Evolutionary conservation across 1,140 invertebrate genomes (phyloP).

Genomic region (Probaryconus sp.): DNA sequence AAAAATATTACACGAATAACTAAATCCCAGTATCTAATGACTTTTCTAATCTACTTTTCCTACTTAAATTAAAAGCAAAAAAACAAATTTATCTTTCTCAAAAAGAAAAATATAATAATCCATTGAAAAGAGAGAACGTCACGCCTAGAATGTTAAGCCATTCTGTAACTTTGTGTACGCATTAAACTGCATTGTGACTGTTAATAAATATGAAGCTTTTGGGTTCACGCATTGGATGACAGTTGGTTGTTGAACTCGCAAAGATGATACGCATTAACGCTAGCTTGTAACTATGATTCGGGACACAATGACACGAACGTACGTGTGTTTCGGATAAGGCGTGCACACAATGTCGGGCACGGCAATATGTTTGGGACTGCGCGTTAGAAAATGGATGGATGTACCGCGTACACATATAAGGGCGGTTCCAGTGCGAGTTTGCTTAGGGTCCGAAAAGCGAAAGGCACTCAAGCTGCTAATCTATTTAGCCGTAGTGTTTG

Average conservation of each 20-base stretch:
- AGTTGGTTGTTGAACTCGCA: slow-evolving; percentile 68
- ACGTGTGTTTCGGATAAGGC: slow-evolving; percentile 51
- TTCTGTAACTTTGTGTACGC: slow-evolving; percentile 7
- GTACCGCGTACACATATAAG: slow-evolving; percentile 40
- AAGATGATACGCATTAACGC: slow-evolving; percentile 74
- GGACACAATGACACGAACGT: slow-evolving; percentile 49
- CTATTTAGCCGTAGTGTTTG: slow-evolving; percentile 78
- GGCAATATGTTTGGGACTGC: slow-evolving; percentile 69
- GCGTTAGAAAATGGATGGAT: slow-evolving; percentile 57
- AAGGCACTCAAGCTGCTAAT: slow-evolving; percentile 77
- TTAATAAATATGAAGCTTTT: slow-evolving; percentile 19
- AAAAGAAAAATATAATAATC: too few species aligned
- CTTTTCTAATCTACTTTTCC: too few species aligned
- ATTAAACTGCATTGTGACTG: slow-evolving; percentile 11
- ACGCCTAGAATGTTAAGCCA: too few species aligned
- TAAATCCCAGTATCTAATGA: too few species aligned
- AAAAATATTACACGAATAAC: too few species aligned
- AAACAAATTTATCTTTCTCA: too few species aligned
- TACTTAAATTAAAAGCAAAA: too few species aligned
- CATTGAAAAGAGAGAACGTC: too few species aligned
- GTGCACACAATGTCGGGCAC: slow-evolving; percentile 61
- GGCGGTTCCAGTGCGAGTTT: slow-evolving; percentile 63
- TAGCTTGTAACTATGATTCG: slow-evolving; percentile 32
- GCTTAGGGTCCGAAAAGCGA: slow-evolving; percentile 71
- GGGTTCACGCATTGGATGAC: slow-evolving; percentile 60